Base-by-base conservation (phyloP, 2,888 invertebrate genomes). In the Cerastoderma edule region DNA sequence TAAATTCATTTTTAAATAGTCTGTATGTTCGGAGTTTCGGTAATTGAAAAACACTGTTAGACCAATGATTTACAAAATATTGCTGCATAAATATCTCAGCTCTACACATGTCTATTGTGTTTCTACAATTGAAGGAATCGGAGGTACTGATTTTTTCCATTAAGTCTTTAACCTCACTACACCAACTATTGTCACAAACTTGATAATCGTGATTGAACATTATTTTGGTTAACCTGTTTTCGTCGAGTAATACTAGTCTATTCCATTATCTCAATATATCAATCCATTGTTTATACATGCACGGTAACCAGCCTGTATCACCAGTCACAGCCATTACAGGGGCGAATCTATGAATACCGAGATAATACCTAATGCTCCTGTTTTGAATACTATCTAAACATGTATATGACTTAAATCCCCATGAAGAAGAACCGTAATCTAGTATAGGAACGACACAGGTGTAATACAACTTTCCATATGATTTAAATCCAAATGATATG, bases 181-280 rank as follows among this genome's bases (percentile, higher is more conserved):
- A 72, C 66, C 72, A 72, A 35, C 57, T 72, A 33, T 54, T 54
- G 5, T 30, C 6, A 13, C 27, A 30, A 19, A 16, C 33, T 22
- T 22, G 16, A 46, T 72, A 72, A 30, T 72, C 66, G 27, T 13
- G 22, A 8, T 56, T 30, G 24, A 72, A 66, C 22, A 72, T 56
- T 19, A 16, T 35, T n/a, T 44, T 33, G 0, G 50, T 56, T 0
- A 72, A n/a, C 16, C 46, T 67, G 33, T 67, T 27, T n/a, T 66
- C 28, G 48, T 56, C 32, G 27, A 67, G 13, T 19, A n/a, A 10
- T 8, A 71, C 24, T 35, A 72, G 67, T 56, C 75, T 57, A 39
- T 67, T 75, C 65, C 75, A 78, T 32, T 66, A 74, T 19, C 64
- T 16, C n/a, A 75, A 16, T 22, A 74, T 74, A n/a, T 16, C n/a